Evolutionary conservation across 2,888 invertebrate genomes (phyloP).

Genomic region (Acanthopleura granulata): DNA sequence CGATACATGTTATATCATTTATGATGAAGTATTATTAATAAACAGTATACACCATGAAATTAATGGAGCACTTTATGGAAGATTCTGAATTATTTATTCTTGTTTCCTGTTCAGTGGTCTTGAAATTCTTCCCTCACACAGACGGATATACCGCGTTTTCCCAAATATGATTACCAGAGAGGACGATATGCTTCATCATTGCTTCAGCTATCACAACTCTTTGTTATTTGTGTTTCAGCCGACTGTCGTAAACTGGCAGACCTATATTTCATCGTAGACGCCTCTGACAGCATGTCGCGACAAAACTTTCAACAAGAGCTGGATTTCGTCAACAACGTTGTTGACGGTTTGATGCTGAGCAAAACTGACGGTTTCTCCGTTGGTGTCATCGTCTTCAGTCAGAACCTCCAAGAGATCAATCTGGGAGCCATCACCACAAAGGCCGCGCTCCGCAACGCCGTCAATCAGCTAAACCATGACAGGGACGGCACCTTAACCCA

Average conservation of each 20-base stretch:
- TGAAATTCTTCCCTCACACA: no score
- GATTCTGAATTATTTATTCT: no score
- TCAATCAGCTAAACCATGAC: background rate
- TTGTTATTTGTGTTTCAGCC: background rate
- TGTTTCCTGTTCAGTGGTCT: no score
- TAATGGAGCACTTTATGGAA: no score
- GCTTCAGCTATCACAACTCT: background rate
- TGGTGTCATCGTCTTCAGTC: conserved; percentile 7
- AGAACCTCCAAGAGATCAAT: background rate
- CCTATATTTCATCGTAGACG: background rate
- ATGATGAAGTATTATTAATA: no score
- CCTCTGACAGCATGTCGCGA: background rate
- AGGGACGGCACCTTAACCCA: conserved; percentile 8
- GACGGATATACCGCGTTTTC: no score
- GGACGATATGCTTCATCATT: no score
- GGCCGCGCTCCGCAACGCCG: background rate
- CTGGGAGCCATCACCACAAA: background rate
- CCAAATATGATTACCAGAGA: no score
- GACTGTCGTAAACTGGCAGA: conserved; percentile 5
- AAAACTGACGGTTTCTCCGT: background rate
- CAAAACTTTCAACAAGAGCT: background rate
- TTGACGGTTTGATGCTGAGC: conserved; percentile 5
- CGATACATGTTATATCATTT: no score
- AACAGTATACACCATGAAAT: no score
- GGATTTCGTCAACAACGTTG: background rate